phyloP scores from a whole-genome alignment of 2,113 vertebrate species.

The Heliornis fulica region DNA sequence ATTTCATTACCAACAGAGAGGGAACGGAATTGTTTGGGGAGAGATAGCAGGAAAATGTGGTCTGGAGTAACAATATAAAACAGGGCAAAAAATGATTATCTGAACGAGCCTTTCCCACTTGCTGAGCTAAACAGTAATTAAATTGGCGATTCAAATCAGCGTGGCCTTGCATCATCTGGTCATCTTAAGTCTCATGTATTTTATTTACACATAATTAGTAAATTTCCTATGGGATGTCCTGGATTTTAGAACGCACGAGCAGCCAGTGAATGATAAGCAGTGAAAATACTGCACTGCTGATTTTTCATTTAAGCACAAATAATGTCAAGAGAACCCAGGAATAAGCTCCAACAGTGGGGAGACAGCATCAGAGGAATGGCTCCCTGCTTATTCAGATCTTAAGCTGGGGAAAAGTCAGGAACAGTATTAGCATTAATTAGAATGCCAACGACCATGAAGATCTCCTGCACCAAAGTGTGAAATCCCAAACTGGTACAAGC shows the following conservation, averaged over 20 bases:
- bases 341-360: neutral
- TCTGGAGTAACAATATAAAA: neutral
- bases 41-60: neutral
- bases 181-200: neutral
- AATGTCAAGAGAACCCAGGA: neutral
- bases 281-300: neutral
- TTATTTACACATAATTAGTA: neutral
- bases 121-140: neutral
- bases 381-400: neutral
- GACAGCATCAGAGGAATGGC: neutral
- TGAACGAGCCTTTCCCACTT: neutral
- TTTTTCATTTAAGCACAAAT: neutral
- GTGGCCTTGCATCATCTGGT: neutral
- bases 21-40: neutral
- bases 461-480: neutral
- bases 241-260: neutral
- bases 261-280: neutral
- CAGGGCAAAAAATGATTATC: neutral
- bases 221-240: neutral
- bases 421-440: neutral
- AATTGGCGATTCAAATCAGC: neutral
- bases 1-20: neutral
- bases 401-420: neutral
- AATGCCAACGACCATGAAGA: neutral
- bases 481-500: neutral